Evolutionary conservation across 92 coral and sea anemone genomes (phyloP).

Genomic region (Pocillopora grandis): DNA sequence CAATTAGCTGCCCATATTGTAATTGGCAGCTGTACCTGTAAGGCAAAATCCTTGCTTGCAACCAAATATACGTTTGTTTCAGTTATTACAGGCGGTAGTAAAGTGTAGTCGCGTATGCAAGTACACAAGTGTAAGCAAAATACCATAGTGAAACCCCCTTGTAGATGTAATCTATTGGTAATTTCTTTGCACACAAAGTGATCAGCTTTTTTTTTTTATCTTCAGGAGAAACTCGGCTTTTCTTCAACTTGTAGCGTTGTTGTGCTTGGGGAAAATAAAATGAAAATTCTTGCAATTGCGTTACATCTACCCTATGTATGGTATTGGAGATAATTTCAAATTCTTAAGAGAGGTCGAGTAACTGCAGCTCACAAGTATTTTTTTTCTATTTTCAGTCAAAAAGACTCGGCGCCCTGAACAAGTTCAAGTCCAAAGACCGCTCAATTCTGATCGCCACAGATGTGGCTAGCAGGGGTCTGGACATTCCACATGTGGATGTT

Average conservation of each 20-base stretch:
- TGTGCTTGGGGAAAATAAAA: neutral
- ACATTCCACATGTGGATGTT: constrained; percentile 95
- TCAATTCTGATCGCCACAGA: constrained; percentile 96
- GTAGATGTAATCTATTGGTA: neutral
- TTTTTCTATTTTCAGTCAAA: constrained; percentile 67
- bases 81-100: no score
- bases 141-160: no score
- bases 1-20: neutral
- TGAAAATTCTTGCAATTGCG: neutral
- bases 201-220: neutral
- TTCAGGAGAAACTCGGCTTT: constrained; percentile 17
- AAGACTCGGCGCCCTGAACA: constrained; percentile 92
- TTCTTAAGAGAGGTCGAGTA: no score
- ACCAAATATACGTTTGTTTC: no score
- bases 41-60: no score
- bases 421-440: constrained; percentile 90
- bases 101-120: no score
- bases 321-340: no score
- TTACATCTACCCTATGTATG: no score
- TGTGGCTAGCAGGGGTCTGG: constrained; percentile 97
- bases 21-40: no score
- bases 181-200: no score
- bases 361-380: no score
- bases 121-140: no score
- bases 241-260: constrained; percentile 14